Evolutionary conservation across 1,140 invertebrate genomes (phyloP), one percentile per base, ranked within the genome.

Genomic region (Zaprionus lachaisei): DNA sequence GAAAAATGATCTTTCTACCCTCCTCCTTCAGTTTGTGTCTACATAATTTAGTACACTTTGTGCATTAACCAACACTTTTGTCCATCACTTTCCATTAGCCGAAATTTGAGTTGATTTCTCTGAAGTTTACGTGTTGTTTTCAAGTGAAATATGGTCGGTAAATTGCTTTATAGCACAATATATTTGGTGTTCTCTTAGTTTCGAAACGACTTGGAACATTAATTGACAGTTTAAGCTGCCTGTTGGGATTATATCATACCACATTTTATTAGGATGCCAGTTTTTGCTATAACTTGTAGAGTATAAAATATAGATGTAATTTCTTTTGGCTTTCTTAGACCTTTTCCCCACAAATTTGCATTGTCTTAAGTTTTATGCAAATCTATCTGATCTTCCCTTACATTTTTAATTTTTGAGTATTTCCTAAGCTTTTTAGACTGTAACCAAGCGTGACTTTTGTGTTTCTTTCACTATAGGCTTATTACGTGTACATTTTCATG

Each of bases 21-120:
- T 31, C 14, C 34, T 5, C 24, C 22, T 47, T 22, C 15, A 24
- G 24, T 6, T 41, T 37, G 9, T 15, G 14, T 20, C 22, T 20
- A 5, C 9, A 22, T 72, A 67, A 67, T 73, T 61, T 61, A 68
- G 44, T 73, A 26, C 44, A 61, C 26, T 58, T 38, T 49, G 55
- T 47, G 15, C 58, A 31, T 31, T 38, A 55, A 37, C 38, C 26
- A 65, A 72, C 69, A 65, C 69, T 62, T 56, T 49, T 41, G 17
- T n/a, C 69, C 28, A 49, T 72, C 41, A 72, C 56, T 15, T 17
- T n/a, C 17, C 51, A 72, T 56, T 71, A 55, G 31, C 5, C 14
- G 5, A 24, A 60, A 60, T 69, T 61, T 61, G 5, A 15, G 3
- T 44, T 6, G 14, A 49, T 20, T 65, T 47, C 24, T 9, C 2